Evolutionary conservation across 2,888 invertebrate species (phyloP), one percentile per base, ranked within the genome.

Genomic region (Harpalus rufipes): DNA sequence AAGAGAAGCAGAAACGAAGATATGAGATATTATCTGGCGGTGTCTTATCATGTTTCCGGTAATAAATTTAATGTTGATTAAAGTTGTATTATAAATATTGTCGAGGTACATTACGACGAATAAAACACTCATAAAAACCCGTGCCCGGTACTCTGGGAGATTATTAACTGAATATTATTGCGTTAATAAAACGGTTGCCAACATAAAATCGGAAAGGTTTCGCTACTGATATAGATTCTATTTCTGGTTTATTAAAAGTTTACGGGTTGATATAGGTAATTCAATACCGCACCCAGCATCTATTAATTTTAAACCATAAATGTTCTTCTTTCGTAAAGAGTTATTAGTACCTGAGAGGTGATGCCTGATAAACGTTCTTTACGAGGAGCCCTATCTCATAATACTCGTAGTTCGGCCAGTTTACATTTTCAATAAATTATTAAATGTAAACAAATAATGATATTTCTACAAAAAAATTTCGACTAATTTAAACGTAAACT

Each of bases 121-220:
- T 74, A 74, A 74, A 74, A 68, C 68, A 25, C 39, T 12, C 68
- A 32, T 68, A 68, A 68, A 63, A 68, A 68, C 10, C 72, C 44
- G 21, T 44, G 41, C 44, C 18, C 72, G 72, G 2, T 18, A 44
- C 16, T 68, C 68, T 41, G 14, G 72, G 39, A 79, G 79, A 79
- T 79, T 61, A 79, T 79, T 79, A 61, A 41, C 72, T 79, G 79
- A 61, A 79, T 79, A 79, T 79, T 79, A 79, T 79, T 79, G 59
- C 79, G 79, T 79, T 79, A 79, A 79, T 79, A 79, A 79, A 79
- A 79, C 79, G 79, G 61, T 79, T 61, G 59, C 59, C 21, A 61
- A 79, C 61, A 79, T 79, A 79, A 79, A 79, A 79, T 79, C 51
- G 79, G 79, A 18, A 59, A 25, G 79, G 61, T 61, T 44, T 18